Evolutionary conservation across 1,140 invertebrate genomes (phyloP).

Genomic region (Plodia interpunctella): DNA sequence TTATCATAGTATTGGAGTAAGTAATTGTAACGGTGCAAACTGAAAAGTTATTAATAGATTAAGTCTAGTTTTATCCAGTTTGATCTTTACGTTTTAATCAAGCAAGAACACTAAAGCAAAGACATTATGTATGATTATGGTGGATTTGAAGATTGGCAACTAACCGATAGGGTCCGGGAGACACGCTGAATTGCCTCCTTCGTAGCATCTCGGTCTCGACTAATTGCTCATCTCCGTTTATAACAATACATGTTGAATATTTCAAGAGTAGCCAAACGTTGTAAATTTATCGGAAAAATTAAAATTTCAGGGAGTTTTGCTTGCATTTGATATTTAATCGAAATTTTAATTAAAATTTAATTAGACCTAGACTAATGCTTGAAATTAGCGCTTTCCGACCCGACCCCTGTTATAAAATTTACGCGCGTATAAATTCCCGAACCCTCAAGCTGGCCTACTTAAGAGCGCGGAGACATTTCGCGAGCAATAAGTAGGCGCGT

Average conservation of each 20-base stretch:
- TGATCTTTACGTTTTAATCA: too few species aligned
- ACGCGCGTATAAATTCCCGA: slow-evolving; percentile 40
- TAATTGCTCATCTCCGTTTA: slow-evolving; percentile 54
- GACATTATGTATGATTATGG: slow-evolving; percentile 3
- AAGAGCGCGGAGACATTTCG: slow-evolving; percentile 46
- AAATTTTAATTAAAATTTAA: not conserved
- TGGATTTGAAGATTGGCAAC: slow-evolving; percentile 23
- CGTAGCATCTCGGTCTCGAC: slow-evolving; percentile 26
- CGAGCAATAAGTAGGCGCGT: slow-evolving; percentile 55
- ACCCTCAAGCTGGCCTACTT: slow-evolving; percentile 43
- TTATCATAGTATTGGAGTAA: too few species aligned
- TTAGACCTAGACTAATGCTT: not conserved
- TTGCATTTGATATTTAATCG: not conserved
- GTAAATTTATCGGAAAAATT: too few species aligned
- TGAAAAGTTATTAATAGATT: too few species aligned
- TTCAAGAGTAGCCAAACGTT: not conserved
- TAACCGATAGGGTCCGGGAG: slow-evolving; percentile 20
- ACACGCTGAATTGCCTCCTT: slow-evolving; percentile 27
- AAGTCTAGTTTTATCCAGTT: too few species aligned
- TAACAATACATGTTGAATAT: not conserved
- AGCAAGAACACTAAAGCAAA: too few species aligned
- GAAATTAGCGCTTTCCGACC: slow-evolving; percentile 13
- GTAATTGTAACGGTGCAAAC: too few species aligned
- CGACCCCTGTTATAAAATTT: slow-evolving; percentile 38
- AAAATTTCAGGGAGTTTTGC: too few species aligned